Evolutionary conservation across 2,888 invertebrate species (phyloP), one percentile per base, ranked within the genome.

Genomic region (Nesidiocoris tenuis): DNA sequence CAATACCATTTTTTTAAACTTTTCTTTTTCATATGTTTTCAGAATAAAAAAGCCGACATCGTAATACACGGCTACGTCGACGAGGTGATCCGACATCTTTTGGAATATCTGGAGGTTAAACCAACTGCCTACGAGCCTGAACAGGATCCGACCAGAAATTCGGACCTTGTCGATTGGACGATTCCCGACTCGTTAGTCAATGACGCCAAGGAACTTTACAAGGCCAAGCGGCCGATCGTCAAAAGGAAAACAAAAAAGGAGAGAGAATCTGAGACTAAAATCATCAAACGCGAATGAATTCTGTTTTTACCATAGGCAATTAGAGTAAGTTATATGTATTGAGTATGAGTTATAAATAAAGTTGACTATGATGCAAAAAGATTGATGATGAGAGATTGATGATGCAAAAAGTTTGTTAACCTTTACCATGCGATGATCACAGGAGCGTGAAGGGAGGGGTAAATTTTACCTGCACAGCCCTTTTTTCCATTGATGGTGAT

Each of bases 11-110:
- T n/a, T n/a, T n/a, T n/a, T n/a, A n/a, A n/a, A n/a, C n/a, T n/a
- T n/a, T n/a, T n/a, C n/a, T n/a, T n/a, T n/a, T n/a, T n/a, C n/a
- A n/a, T n/a, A n/a, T n/a, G n/a, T n/a, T 87, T 87, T 61, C 82
- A 94, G 94, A 95, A 97, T 82, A 93, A 93, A 82, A 94, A 95
- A 85, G 93, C 96, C 22, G 92, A 96, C 84, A 84, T 98, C 76
- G 87, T 93, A 65, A 95, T 98, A 79, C 91, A 95, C 82, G 89
- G 91, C 17, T 96, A 94, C 84, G 94, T 96, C 0, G 97, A 98
- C 83, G 89, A 90, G 75, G 88, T 97, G 65, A 85, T 96, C 81
- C 86, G 86, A 76, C 89, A 88, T 82, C 86, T 96, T 0, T 90
- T 93, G 87, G 88, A 90, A 81, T 87, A 89, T 76, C 85, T 97